Conservation (phyloP, 2,113 vertebrate genomes). For the Mellivora capensis region DNA sequence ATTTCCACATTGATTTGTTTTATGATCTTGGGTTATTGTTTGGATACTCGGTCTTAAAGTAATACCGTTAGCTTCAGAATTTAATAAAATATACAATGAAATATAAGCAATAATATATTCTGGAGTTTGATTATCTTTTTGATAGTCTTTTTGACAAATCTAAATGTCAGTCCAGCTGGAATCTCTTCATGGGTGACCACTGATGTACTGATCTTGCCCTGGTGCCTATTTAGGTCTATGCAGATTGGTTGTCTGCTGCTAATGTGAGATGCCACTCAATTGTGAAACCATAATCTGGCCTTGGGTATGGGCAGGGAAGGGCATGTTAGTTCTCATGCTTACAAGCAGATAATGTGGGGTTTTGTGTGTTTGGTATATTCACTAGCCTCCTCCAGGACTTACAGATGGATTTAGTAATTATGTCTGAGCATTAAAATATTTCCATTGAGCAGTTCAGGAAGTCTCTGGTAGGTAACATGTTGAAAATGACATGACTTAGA, state of each 20-base stretch:
- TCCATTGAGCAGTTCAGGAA: not conserved
- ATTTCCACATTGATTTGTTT: constrained; percentile 5
- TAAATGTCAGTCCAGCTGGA: not conserved
- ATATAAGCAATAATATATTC: not conserved
- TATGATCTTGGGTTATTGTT: not conserved
- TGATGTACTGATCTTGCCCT: not conserved
- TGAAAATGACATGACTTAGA: not conserved
- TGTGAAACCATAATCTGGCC: not conserved
- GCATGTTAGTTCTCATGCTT: not conserved
- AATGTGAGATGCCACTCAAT: not conserved
- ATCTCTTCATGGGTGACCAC: not conserved
- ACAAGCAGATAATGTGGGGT: not conserved
- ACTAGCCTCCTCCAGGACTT: not conserved
- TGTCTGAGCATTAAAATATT: not conserved
- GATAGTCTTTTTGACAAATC: not conserved
- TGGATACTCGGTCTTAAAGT: not conserved
- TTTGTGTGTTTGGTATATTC: not conserved
- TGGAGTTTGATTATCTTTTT: not conserved
- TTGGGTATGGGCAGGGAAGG: not conserved
- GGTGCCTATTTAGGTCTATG: not conserved
- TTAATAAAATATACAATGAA: not conserved
- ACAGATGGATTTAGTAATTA: not conserved
- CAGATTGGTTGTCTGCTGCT: not conserved
- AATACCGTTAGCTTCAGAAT: not conserved
- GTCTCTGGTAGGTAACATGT: not conserved